Percentiles rank a stretch among this genome's conserved stretches.
phyloP scores from a whole-genome alignment of 2,113 vertebrate species.

The Limnothrissa miodon region DNA sequence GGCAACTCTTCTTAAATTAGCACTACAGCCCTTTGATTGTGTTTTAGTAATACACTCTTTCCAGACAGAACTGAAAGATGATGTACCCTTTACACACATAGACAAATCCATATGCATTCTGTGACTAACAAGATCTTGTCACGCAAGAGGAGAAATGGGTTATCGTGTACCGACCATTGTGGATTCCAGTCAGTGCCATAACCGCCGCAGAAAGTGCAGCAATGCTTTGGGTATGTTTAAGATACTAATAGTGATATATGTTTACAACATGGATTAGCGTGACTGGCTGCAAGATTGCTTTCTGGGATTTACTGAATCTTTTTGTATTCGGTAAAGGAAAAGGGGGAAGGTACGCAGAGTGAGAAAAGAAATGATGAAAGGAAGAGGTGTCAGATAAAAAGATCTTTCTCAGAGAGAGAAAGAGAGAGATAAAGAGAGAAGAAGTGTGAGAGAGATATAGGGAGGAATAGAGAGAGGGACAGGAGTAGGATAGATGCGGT shows the following conservation, averaged over 20 bases:
- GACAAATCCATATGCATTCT: neutral
- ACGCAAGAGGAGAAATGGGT: neutral
- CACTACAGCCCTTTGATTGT: conserved; percentile 1
- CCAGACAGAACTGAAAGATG: neutral
- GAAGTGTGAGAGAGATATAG: neutral
- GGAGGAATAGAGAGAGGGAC: neutral
- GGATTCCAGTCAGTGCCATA: neutral
- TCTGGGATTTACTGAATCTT: neutral
- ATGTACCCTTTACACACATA: neutral
- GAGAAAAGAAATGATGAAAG: neutral
- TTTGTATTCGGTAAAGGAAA: neutral
- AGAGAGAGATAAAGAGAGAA: neutral
- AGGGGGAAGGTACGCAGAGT: neutral
- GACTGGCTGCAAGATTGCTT: neutral
- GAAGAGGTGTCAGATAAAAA: neutral
- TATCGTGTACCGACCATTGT: neutral
- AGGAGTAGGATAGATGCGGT: neutral
- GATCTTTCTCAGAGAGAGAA: neutral
- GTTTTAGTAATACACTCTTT: neutral
- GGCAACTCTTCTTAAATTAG: conserved; percentile 1
- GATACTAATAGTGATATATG: neutral
- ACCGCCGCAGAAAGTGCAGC: neutral
- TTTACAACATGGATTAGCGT: neutral
- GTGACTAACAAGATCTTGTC: conserved; percentile 11
- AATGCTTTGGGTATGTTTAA: neutral